phyloP scores from a whole-genome alignment of 2,888 invertebrate species.

The Nomada lathburiana region DNA sequence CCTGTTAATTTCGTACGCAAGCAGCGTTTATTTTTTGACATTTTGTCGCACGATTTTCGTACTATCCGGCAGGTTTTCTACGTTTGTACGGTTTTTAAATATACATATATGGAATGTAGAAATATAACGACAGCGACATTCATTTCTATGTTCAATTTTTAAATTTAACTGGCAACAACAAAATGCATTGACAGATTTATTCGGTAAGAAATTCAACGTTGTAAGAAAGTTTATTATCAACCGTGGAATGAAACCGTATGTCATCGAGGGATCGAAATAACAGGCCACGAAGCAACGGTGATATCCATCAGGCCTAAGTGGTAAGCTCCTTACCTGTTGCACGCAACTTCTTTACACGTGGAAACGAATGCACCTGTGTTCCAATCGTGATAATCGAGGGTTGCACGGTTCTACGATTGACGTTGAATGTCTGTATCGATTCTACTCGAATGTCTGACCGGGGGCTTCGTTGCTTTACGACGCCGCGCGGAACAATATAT shows the following conservation, averaged over 20 bases:
- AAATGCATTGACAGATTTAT: no score
- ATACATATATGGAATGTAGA: neutral
- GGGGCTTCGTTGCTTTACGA: neutral
- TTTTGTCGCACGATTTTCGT: neutral
- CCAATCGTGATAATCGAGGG: neutral
- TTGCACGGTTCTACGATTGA: neutral
- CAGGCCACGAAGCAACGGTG: no score
- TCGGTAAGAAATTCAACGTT: no score
- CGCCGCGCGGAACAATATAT: constrained; percentile 31
- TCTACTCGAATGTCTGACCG: constrained; percentile 8
- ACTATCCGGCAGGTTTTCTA: neutral
- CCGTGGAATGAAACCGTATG: no score
- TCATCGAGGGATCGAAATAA: no score
- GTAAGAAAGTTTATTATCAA: no score
- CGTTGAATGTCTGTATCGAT: constrained; percentile 22
- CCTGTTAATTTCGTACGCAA: constrained; percentile 12
- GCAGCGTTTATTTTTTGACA: neutral
- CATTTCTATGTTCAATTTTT: no score
- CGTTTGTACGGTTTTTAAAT: neutral
- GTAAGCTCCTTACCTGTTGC: constrained; percentile 57
- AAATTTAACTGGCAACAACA: no score
- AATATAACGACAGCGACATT: neutral
- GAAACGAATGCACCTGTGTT: constrained; percentile 24
- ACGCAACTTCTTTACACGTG: constrained; percentile 25
- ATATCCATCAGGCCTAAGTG: no score